A percentile compares a stretch with the other conserved stretches of the same genome.
Evolutionary conservation across 2,113 vertebrate genomes (phyloP).

Genomic region (Cephalopholis sonnerati): DNA sequence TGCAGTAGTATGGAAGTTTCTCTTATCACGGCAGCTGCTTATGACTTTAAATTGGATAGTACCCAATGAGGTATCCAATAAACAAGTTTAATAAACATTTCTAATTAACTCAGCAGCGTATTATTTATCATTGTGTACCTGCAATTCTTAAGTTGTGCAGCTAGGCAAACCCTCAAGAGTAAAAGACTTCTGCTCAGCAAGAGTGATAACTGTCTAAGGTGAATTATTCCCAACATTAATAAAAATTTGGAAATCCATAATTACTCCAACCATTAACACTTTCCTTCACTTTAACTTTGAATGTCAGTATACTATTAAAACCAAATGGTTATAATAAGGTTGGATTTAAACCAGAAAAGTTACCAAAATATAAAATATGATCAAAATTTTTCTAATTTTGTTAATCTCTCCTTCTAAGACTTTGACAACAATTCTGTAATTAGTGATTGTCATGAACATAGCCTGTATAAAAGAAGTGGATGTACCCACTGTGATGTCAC

Average conservation of each 20-base stretch:
- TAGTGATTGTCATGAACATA: neutral
- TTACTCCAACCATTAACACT: neutral
- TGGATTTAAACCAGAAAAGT: neutral
- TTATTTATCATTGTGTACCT: conserved; percentile 44
- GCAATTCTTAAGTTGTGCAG: conserved; percentile 14
- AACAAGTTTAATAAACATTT: conserved; percentile 42
- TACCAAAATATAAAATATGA: neutral
- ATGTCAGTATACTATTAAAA: neutral
- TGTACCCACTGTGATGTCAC: too few species aligned
- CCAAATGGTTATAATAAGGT: neutral
- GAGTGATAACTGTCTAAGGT: conserved; percentile 20
- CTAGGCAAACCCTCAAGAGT: conserved; percentile 5
- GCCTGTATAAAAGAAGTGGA: too few species aligned
- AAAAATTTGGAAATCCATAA: conserved; percentile 2
- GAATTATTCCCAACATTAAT: conserved; percentile 19
- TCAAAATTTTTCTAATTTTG: neutral
- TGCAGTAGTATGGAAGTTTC: neutral
- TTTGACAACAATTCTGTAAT: neutral
- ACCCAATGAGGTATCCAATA: conserved; percentile 27
- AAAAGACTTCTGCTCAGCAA: conserved; percentile 12
- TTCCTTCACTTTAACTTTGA: neutral
- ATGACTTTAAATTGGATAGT: conserved; percentile 18
- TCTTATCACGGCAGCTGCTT: conserved; percentile 34
- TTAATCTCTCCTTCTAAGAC: neutral
- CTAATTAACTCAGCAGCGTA: conserved; percentile 42